Conservation (phyloP, 2,797 vertebrate species). For the Pygocentrus nattereri region DNA sequence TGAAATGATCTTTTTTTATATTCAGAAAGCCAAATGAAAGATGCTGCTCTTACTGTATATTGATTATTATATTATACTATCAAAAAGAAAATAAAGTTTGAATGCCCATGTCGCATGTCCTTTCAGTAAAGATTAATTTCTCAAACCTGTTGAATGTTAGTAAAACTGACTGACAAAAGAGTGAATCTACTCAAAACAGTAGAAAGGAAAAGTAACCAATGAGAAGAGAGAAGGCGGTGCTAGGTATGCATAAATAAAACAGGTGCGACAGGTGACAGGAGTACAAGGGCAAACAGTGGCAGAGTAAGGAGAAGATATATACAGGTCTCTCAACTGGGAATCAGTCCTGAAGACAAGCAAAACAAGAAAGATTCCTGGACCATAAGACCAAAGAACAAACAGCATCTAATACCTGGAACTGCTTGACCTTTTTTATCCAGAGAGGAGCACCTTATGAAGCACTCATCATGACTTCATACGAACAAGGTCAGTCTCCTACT, state of each 20-base stretch:
- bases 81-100: not conserved
- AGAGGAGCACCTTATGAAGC: constrained; percentile 31
- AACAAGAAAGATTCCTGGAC: constrained; percentile 37
- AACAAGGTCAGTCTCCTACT: constrained; percentile 89
- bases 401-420: constrained; percentile 37
- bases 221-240: constrained; percentile 72
- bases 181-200: constrained; percentile 30
- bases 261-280: constrained; percentile 79
- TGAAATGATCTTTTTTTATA: not conserved
- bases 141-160: not conserved
- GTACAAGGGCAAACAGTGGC: constrained; percentile 71
- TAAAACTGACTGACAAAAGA: constrained; percentile 13
- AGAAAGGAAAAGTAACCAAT: constrained; percentile 73
- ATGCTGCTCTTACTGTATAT: not conserved
- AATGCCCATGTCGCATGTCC: too few relatives aligned
- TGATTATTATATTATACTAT: not conserved
- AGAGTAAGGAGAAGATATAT: constrained; percentile 50
- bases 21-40: not conserved
- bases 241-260: constrained; percentile 76
- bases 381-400: constrained; percentile 20
- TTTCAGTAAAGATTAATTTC: not conserved
- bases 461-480: constrained; percentile 90
- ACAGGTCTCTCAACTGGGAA: constrained; percentile 19
- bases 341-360: constrained; percentile 40
- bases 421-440: constrained; percentile 11